These are phyloP conservation scores for Camponotus fellah DNA, from an alignment of 2,888 invertebrate genomes.

Conservation along the genomic window DNA sequence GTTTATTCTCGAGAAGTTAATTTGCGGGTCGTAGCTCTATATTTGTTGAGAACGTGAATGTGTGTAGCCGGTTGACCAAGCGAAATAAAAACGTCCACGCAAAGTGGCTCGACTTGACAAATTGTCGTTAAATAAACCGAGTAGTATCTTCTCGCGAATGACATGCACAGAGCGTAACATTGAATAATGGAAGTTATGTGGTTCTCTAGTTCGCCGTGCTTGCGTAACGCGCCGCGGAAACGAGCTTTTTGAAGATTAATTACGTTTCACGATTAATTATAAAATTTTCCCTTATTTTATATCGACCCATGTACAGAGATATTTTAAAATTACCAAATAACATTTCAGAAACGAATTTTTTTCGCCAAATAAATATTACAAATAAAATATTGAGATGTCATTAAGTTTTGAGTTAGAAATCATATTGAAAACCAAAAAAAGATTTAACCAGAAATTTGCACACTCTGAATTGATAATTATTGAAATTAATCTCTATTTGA, in stretches of 20 bases:
- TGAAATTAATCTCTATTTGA: background rate
- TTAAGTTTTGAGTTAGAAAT: background rate
- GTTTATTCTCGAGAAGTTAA: slow-evolving; percentile 46
- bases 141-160: slow-evolving; percentile 46
- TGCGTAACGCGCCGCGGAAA: slow-evolving; percentile 41
- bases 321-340: background rate
- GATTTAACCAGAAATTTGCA: background rate
- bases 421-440: background rate
- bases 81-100: slow-evolving; percentile 44
- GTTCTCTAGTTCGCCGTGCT: slow-evolving; percentile 26
- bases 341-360: background rate
- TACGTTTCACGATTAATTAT: slow-evolving; percentile 44
- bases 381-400: background rate
- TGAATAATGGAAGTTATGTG: slow-evolving; percentile 56
- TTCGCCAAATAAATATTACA: background rate
- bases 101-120: slow-evolving; percentile 46
- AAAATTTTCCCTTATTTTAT: slow-evolving; percentile 35
- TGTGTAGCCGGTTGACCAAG: background rate
- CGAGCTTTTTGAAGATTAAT: slow-evolving; percentile 48
- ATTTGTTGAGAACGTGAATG: slow-evolving; percentile 39
- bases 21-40: slow-evolving; percentile 16
- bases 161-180: slow-evolving; percentile 40
- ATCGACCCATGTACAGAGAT: background rate
- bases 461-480: background rate
- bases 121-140: slow-evolving; percentile 55